A percentile compares a stretch with the other conserved stretches of the same genome.
phyloP scores from a whole-genome alignment of 2,113 vertebrate species.

The Plecotus auritus region DNA sequence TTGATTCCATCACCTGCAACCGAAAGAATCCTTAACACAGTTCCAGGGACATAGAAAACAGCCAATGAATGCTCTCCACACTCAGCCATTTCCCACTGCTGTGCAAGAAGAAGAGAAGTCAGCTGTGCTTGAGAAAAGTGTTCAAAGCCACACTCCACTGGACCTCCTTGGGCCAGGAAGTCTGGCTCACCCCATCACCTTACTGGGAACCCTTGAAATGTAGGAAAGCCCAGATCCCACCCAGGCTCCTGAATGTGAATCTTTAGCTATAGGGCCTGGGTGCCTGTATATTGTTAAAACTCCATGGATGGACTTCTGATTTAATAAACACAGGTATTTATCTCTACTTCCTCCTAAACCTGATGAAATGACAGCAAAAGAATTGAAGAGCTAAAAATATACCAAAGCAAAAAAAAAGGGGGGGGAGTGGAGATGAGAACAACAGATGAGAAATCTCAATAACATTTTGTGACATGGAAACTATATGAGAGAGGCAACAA shows the following conservation, averaged over 20 bases:
- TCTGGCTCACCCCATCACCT: neutral
- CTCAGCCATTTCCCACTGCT: neutral
- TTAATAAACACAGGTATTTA: slow-evolving; percentile 23
- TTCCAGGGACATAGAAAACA: neutral
- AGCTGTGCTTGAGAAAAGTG: neutral
- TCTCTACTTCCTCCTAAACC: neutral
- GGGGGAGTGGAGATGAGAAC: neutral
- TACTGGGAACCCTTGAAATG: neutral
- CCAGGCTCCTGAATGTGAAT: neutral
- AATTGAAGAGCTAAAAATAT: slow-evolving; percentile 52
- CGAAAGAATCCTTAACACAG: neutral
- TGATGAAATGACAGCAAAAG: slow-evolving; percentile 31
- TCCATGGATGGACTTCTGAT: neutral
- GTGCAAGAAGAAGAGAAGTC: neutral
- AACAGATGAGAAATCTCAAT: slow-evolving; percentile 29
- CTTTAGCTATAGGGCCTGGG: neutral
- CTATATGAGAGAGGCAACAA: neutral
- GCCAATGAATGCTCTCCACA: neutral
- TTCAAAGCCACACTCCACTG: neutral
- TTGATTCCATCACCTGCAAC: neutral
- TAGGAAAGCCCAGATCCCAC: neutral
- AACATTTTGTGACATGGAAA: neutral
- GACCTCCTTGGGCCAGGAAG: neutral
- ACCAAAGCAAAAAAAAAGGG: neutral
- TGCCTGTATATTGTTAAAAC: neutral